Conservation (phyloP, 2,797 vertebrate genomes). For the Menidia menidia region DNA sequence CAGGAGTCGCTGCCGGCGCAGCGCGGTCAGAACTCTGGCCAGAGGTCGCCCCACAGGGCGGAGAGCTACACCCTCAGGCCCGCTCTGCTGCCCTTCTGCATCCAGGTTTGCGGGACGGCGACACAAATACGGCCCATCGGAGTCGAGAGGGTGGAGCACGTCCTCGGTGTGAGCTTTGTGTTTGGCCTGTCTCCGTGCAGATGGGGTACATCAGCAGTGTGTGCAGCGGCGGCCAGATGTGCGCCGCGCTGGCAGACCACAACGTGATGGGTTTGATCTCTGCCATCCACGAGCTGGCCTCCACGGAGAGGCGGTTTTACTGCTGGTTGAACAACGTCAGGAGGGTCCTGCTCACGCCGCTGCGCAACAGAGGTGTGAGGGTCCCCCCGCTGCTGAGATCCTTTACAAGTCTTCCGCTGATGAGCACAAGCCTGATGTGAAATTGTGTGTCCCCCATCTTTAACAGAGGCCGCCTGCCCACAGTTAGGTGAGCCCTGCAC, state of each 20-base stretch:
- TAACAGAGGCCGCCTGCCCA: conserved; percentile 52
- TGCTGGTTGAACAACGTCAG: conserved; percentile 86
- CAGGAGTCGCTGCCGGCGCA: conserved; percentile 49
- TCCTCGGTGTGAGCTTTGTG: no score
- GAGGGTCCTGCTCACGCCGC: conserved; percentile 88
- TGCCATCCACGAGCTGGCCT: conserved; percentile 91
- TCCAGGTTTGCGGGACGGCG: conserved; percentile 84
- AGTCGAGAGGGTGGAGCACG: no score
- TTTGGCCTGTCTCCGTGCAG: conserved; percentile 69
- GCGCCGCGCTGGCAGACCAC: conserved; percentile 87
- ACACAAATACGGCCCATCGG: not conserved
- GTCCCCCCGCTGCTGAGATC: not conserved
- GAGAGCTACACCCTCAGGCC: conserved; percentile 80
- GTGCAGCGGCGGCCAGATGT: conserved; percentile 87
- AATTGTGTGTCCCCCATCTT: not conserved
- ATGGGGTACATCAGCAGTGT: conserved; percentile 91
- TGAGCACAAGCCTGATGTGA: not conserved
- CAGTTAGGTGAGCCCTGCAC: conserved; percentile 74
- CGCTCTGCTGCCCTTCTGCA: conserved; percentile 84
- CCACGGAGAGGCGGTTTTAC: conserved; percentile 91
- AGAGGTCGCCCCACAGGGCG: conserved; percentile 59
- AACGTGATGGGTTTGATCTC: conserved; percentile 93
- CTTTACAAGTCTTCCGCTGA: not conserved
- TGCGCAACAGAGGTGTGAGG: conserved; percentile 68
- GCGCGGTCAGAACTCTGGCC: conserved; percentile 29